phyloP scores from a whole-genome alignment of 1,140 invertebrate genomes.

The Melitaea cinxia region DNA sequence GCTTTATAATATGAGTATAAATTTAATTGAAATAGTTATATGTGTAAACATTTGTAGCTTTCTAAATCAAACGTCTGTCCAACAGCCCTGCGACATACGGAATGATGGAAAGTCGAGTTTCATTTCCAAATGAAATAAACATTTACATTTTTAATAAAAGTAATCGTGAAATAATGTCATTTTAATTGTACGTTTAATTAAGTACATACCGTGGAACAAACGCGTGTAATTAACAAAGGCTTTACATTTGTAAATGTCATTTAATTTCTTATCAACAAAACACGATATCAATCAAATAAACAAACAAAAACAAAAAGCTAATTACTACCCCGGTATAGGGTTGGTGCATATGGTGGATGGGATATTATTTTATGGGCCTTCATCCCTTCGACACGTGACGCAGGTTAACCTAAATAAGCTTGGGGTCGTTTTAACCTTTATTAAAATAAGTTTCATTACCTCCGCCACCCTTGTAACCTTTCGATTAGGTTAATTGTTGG shows the following conservation, averaged over 20 bases:
- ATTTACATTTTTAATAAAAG: no score
- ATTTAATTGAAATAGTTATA: no score
- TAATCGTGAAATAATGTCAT: no score
- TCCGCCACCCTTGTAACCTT: slow-evolving; percentile 19
- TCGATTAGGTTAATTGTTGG: slow-evolving; percentile 21
- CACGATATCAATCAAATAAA: slow-evolving; percentile 21
- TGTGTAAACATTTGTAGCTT: no score
- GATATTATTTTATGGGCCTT: slow-evolving; percentile 24
- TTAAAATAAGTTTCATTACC: slow-evolving; percentile 19
- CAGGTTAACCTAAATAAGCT: slow-evolving; percentile 37
- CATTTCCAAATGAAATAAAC: no score
- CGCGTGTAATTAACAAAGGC: neutral
- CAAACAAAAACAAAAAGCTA: slow-evolving; percentile 34
- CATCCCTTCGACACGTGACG: slow-evolving; percentile 27
- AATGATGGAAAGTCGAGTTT: no score
- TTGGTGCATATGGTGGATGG: slow-evolving; percentile 15
- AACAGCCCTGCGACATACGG: no score
- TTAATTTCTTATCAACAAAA: slow-evolving; percentile 11
- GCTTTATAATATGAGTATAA: no score
- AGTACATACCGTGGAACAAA: neutral
- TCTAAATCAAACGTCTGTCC: no score
- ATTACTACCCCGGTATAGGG: slow-evolving; percentile 32
- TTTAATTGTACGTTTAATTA: neutral
- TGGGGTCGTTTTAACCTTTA: slow-evolving; percentile 31
- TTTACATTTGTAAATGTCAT: no score